Conservation (phyloP, 2,113 vertebrate species). For the Crotalus horridus region DNA sequence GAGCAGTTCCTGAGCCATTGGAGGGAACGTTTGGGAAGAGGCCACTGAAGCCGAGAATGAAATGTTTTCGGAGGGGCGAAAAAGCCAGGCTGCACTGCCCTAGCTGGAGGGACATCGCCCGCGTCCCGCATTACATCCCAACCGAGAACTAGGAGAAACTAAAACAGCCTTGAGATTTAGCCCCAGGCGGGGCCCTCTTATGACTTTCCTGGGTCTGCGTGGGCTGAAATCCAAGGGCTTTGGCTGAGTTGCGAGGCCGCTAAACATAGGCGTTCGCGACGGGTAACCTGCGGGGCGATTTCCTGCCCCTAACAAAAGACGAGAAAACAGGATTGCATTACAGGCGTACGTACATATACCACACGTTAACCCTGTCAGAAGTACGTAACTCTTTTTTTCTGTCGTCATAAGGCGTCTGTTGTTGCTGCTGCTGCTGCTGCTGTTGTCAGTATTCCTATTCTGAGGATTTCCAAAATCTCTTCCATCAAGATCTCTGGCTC, state of each 20-base stretch:
- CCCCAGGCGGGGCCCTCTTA: neutral
- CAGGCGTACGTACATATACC: neutral
- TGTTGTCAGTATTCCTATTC: too few relatives aligned
- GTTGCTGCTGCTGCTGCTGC: too few relatives aligned
- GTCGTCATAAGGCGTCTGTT: neutral
- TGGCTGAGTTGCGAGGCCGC: neutral
- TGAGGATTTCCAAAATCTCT: neutral
- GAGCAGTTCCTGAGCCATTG: neutral
- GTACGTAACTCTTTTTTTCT: neutral
- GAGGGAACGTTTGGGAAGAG: neutral
- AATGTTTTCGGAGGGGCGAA: too few relatives aligned
- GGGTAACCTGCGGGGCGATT: conserved; percentile 9
- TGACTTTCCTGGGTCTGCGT: neutral
- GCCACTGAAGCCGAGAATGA: neutral
- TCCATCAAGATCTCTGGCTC: neutral
- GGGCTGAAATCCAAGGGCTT: conserved; percentile 6
- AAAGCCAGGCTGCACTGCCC: too few relatives aligned
- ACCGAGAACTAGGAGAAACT: neutral
- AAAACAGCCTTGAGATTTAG: neutral
- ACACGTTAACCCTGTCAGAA: neutral
- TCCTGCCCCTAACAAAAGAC: conserved; percentile 18
- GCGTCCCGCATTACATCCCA: too few relatives aligned
- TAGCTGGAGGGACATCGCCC: neutral
- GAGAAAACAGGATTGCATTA: neutral
- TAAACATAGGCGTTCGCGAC: neutral